Percentiles rank a stretch among this genome's conserved stretches.
phyloP scores from a whole-genome alignment of 2,113 vertebrate species.

The Grallaria varia region DNA sequence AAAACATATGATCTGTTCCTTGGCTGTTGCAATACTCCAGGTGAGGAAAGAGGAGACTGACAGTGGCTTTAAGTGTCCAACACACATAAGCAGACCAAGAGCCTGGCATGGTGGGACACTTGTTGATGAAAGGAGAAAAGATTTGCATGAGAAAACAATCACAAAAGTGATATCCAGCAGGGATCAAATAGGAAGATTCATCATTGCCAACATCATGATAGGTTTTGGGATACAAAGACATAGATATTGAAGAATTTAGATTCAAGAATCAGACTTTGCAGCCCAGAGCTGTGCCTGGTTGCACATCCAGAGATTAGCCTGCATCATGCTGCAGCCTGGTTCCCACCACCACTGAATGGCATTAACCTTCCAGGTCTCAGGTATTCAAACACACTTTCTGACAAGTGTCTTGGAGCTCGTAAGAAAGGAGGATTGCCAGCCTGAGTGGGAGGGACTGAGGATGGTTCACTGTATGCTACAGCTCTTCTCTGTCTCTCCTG shows the following conservation, averaged over 20 bases:
- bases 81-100: not conserved
- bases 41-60: not conserved
- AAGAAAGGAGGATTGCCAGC: not conserved
- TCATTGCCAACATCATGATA: not conserved
- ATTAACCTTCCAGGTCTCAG: not conserved
- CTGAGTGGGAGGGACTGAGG: not conserved
- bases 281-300: not conserved
- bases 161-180: not conserved
- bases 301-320: not conserved
- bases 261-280: not conserved
- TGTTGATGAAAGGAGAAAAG: not conserved
- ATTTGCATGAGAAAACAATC: not conserved
- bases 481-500: not conserved
- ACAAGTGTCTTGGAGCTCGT: not conserved
- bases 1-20: not conserved
- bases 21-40: not conserved
- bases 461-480: not conserved
- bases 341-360: not conserved
- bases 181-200: not conserved
- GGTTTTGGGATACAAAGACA: not conserved
- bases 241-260: not conserved
- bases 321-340: not conserved
- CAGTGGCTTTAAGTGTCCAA: not conserved
- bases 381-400: not conserved
- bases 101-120: fast-evolving